Conservation (phyloP, 1,140 invertebrate species). For the Drosophila kepulauana region DNA sequence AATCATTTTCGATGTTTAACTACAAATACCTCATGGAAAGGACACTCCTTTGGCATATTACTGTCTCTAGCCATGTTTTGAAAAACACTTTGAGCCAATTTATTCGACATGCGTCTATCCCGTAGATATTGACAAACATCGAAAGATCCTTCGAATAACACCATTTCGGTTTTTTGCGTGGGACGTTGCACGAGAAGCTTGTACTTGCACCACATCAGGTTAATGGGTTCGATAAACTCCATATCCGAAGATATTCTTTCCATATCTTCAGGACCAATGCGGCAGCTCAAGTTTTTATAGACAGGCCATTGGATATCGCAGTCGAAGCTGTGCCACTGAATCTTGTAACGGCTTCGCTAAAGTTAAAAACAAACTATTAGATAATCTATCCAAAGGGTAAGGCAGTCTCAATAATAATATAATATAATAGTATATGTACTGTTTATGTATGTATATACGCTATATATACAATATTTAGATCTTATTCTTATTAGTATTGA, state of each 20-base stretch:
- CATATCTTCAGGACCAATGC: conserved; percentile 2
- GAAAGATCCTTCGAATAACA: not conserved
- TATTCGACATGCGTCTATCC: not conserved
- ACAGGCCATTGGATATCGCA: not conserved
- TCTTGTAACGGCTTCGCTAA: conserved; percentile 8
- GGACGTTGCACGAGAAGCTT: conserved; percentile 10
- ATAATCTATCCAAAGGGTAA: not conserved
- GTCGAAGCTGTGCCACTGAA: conserved; percentile 8
- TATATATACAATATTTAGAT: no score
- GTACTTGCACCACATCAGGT: not conserved
- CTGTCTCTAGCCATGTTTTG: conserved; percentile 8
- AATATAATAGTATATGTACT: no score
- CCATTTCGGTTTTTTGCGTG: conserved; percentile 3
- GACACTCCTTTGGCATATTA: conserved; percentile 17
- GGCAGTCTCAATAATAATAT: no score
- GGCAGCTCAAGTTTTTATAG: not conserved
- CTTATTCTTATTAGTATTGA: no score
- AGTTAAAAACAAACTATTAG: not conserved
- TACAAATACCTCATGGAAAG: conserved; percentile 4
- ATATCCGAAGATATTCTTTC: not conserved
- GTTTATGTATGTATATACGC: no score
- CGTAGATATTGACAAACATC: conserved; percentile 16
- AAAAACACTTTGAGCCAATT: not conserved
- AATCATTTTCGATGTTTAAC: no score
- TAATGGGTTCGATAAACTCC: not conserved